Evolutionary conservation across 2,888 invertebrate genomes (phyloP), one percentile per base, ranked within the genome.

Genomic region (Schrankia costaestrigalis): DNA sequence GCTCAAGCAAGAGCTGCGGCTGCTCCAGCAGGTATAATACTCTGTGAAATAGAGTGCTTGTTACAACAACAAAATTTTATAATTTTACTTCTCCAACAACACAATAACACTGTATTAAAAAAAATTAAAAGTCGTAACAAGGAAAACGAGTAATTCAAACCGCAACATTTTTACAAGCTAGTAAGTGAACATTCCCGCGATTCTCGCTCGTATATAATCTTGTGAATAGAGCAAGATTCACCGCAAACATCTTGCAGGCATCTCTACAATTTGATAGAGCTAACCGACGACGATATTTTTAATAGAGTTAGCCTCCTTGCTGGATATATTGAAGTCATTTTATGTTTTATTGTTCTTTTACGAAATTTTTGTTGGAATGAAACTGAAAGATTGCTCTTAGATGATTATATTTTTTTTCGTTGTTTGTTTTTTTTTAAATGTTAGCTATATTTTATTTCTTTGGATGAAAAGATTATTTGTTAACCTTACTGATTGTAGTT

Each of bases 201-300:
- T 58, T 57, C 55, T 62, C 63, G 65, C 71, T 69, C 72, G 75
- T 80, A 82, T 81, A 83, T 84, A 82, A 83, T 84, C 78, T 83
- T 65, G 64, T 60, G 75, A 71, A 76, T 71, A 76, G 71, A 73
- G 71, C 64, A 62, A 71, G 76, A 78, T 75, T 75, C 67, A 56
- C 79, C 79, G 60, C 79, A 71, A 77, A 70, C 72, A 74, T 71
- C 71, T 69, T 63, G 58, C 52, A 63, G 60, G 65, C 60, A 69
- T 74, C 71, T 64, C 63, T 59, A 73, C 71, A 78, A 78, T 80
- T 75, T 72, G 71, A 73, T 69, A 58, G 54, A 58, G 48, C 50
- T 23, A 32, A 35, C 17, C 35, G 48, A 43, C n/a, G 56, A 58
- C 52, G 46, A 66, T 62, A 67, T 68, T 71, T 67, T 69, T 67